Conservation (phyloP, 2,888 invertebrate genomes). For the Poecilus cupreus region DNA sequence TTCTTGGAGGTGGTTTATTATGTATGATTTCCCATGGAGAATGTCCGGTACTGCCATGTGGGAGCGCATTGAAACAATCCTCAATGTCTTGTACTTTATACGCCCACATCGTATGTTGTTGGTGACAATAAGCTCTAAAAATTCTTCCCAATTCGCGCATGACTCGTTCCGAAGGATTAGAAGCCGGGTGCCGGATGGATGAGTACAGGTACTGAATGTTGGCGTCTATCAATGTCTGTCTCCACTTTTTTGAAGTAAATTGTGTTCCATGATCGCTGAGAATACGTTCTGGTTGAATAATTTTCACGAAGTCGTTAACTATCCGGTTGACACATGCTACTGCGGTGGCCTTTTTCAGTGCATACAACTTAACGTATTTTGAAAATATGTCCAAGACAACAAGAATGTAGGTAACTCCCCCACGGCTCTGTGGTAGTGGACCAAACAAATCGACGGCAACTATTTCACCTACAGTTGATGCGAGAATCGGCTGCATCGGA, state of each 20-base stretch:
- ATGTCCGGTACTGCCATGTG: slow-evolving; percentile 53
- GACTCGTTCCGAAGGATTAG: slow-evolving; percentile 53
- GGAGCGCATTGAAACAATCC: slow-evolving; percentile 39
- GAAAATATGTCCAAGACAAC: slow-evolving; percentile 59
- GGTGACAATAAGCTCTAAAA: slow-evolving; percentile 56
- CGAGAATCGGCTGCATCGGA: slow-evolving; percentile 1
- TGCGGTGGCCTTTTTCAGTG: slow-evolving; percentile 54
- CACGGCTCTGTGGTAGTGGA: too few species aligned
- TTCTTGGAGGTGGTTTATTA: slow-evolving; percentile 7
- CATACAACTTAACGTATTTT: slow-evolving; percentile 59
- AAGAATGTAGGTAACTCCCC: slow-evolving; percentile 51
- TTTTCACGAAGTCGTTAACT: not conserved
- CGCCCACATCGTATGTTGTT: slow-evolving; percentile 49
- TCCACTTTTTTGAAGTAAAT: slow-evolving; percentile 47
- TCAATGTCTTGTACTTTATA: slow-evolving; percentile 25
- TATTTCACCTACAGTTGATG: not conserved
- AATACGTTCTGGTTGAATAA: slow-evolving; percentile 22
- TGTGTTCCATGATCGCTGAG: slow-evolving; percentile 57
- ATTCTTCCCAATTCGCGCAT: slow-evolving; percentile 54
- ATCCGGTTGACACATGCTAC: slow-evolving; percentile 24
- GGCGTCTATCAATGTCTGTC: not conserved
- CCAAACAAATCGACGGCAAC: slow-evolving; percentile 59
- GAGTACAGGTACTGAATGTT: slow-evolving; percentile 38
- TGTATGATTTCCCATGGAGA: slow-evolving; percentile 25
- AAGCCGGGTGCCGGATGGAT: slow-evolving; percentile 46